Evolutionary conservation across 2,888 invertebrate genomes (phyloP), one percentile per base, ranked within the genome.

Genomic region (Hartigia nigra): DNA sequence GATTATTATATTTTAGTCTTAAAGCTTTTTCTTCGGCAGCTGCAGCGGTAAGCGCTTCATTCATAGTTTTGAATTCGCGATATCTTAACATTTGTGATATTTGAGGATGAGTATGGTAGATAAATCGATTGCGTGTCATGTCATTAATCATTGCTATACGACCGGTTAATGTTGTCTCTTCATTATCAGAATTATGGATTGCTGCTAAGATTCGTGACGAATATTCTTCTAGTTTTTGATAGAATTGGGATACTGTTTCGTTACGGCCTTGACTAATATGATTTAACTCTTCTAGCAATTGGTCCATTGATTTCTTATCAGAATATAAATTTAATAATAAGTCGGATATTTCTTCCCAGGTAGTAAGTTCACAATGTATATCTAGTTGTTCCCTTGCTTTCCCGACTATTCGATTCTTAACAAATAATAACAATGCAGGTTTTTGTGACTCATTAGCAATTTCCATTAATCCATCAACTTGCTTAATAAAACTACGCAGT

Each of bases 401-500:
- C 34, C 34, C 82, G 4, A 76, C 79, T 14, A 83, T 80, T 81
- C 76, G 79, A 74, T 69, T 80, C 75, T 78, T 81, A 69, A 83
- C 74, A 23, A 72, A 80, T n/a, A 82, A 23, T 23, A 81, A 77
- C 34, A 82, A 70, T 12, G 79, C 35, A 37, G 69, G 70, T n/a
- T 76, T 31, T 78, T 83, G 83, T 31, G 72, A 34, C 12, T 70
- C 70, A 70, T 77, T 39, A 23, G 81, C 80, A 12, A 83, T 35
- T 79, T 82, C 81, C 36, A 82, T 79, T 12, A 80, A 81, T 3
- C 75, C 75, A 70, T 82, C 82, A 34, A 83, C 75, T 78, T 80
- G 82, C 76, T 83, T 83, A 31, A 83, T 83, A 70, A 83, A 82
- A 39, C 78, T 74, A 3, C 81, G 31, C 23, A 83, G 55, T 80